Evolutionary conservation across 2,113 vertebrate genomes (phyloP), one percentile per base, ranked within the genome.

Genomic region (Gallinago jamesoni): DNA sequence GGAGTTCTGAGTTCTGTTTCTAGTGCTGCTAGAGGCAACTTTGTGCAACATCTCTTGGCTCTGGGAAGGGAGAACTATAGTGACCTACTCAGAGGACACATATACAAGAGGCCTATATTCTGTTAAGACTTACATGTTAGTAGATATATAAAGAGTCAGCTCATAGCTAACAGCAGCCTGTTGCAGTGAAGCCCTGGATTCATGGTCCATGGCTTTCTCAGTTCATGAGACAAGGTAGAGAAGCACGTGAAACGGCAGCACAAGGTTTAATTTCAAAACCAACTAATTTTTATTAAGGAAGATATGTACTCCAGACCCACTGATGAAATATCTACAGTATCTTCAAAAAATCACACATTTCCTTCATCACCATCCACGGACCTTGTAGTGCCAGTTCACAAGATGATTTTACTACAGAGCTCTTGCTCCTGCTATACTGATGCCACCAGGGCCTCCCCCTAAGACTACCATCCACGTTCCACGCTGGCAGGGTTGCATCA

Each of bases 401-500:
- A 39, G 39, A 41, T 5, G 10, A 19, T 76, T 78, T 68, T 37
- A 60, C 35, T 48, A 43, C 12, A 52, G 31, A 59, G 33, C 50
- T 55, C 39, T 66, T 57, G 27, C 45, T 84, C 31, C 82, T 41
- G 67, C 59, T 69, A 21, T 10, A 19, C 5, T 0, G 5, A n/a
- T 48, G 47, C 31, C 63, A 69, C 24, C 35, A 39, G 16, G 59
- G 33, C 12, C 9, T 72, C 21, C 27, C 21, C 25, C 53, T 10
- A 14, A 31, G 67, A 41, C 72, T 47, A 47, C 47, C 47, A 47
- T 47, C 47, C 47, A 47, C 20, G 20, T 47, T 47, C 35, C 67
- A 37, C 0, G 1, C 30, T 12, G 50, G 33, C 9, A 25, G 0
- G 0, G 39, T 28, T 20, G 25, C 8, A 4, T 24, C 7, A 8